Conservation (phyloP, 2,888 invertebrate species). For the Bruchidius siliquastri region DNA sequence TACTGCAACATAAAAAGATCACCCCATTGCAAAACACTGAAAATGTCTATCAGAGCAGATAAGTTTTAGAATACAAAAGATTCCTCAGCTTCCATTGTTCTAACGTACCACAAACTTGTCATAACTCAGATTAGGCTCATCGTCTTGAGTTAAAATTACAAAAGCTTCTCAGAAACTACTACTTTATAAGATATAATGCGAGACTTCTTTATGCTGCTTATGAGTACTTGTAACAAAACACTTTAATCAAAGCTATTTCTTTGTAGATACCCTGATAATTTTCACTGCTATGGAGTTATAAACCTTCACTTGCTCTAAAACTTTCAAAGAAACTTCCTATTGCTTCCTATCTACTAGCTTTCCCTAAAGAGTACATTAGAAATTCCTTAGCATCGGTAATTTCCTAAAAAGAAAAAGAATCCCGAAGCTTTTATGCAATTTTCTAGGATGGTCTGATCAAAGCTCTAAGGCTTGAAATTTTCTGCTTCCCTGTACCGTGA, state of each 20-base stretch:
- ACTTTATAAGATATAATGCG: not conserved
- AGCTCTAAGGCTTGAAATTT: not conserved
- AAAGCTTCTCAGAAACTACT: too few relatives aligned
- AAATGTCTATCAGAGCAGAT: too few relatives aligned
- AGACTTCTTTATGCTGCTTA: not conserved
- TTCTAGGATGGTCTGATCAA: not conserved
- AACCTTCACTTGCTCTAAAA: not conserved
- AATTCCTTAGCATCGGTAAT: constrained; percentile 10
- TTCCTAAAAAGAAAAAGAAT: constrained; percentile 8
- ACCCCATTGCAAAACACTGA: too few relatives aligned
- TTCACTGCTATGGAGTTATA: not conserved
- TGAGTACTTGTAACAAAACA: not conserved
- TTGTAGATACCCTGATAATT: not conserved
- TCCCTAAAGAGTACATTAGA: constrained; percentile 7
- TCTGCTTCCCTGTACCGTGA: not conserved
- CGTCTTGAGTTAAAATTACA: too few relatives aligned
- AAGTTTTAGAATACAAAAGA: too few relatives aligned
- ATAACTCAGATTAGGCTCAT: too few relatives aligned
- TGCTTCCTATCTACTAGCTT: not conserved
- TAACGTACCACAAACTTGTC: too few relatives aligned
- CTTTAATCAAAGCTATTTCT: not conserved
- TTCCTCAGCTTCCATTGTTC: too few relatives aligned
- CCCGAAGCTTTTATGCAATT: not conserved
- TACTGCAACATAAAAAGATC: too few relatives aligned
- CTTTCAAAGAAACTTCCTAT: not conserved